phyloP scores from a whole-genome alignment of 2,797 vertebrate species.

The Nyctibius grandis region DNA sequence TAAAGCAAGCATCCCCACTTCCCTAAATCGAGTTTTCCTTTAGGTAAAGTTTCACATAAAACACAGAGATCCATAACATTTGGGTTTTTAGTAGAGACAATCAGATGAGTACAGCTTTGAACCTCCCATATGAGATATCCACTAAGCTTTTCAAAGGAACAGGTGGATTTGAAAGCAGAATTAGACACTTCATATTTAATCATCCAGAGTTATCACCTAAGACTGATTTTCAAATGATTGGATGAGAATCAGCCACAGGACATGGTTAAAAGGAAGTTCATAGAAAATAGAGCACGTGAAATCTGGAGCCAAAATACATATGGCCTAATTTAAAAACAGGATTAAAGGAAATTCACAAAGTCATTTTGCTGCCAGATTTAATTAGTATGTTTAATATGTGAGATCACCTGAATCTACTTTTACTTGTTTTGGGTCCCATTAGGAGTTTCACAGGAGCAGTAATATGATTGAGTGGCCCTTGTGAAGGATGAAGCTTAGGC shows the following conservation, averaged over 20 bases:
- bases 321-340: conserved; percentile 29
- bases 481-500: conserved; percentile 34
- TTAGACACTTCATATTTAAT: not conserved
- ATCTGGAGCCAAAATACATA: conserved; percentile 43
- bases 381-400: conserved; percentile 46
- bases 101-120: not conserved
- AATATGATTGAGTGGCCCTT: conserved; percentile 62
- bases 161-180: not conserved
- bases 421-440: conserved; percentile 55
- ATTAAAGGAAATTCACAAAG: conserved; percentile 45
- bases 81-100: not conserved
- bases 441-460: conserved; percentile 46
- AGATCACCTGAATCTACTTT: conserved; percentile 54
- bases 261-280: not conserved
- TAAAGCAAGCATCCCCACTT: not conserved
- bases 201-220: not conserved
- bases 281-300: conserved; percentile 18
- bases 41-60: not conserved
- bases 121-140: not conserved
- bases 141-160: not conserved
- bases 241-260: not conserved
- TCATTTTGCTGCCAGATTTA: conserved; percentile 46
- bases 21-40: not conserved
- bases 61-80: not conserved
- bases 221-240: not conserved